A percentile compares a stretch with the other conserved stretches of the same genome.
Conservation (phyloP, 2,113 vertebrate species). For the Leucoraja erinaceus region DNA sequence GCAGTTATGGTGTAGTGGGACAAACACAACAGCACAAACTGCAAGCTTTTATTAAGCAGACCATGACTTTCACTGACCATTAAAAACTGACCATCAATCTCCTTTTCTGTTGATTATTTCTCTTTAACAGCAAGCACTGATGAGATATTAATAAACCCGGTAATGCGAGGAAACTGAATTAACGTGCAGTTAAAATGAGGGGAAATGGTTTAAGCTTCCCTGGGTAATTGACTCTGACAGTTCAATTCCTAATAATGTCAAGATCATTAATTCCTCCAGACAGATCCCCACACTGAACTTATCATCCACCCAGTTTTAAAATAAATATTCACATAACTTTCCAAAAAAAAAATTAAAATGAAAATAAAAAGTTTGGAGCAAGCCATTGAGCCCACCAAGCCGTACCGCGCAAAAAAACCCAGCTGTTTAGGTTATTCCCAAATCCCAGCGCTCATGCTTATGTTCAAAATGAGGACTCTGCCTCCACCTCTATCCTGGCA, state of each 20-base stretch:
- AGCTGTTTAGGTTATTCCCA: no score
- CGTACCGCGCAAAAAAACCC: no score
- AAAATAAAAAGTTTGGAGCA: no score
- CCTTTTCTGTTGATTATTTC: not conserved
- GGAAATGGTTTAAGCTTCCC: not conserved
- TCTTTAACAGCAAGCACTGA: not conserved
- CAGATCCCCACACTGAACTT: not conserved
- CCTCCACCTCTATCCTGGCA: no score
- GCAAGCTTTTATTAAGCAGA: not conserved
- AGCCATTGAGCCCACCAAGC: no score
- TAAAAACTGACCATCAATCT: conserved; percentile 17
- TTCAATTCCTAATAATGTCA: conserved; percentile 24
- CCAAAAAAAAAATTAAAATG: no score
- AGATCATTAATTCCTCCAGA: conserved; percentile 6
- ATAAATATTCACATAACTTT: not conserved
- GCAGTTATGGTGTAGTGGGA: not conserved
- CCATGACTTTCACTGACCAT: not conserved
- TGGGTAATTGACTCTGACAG: not conserved
- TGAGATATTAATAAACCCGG: conserved; percentile 1
- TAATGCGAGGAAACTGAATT: not conserved
- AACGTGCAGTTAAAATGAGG: conserved; percentile 24
- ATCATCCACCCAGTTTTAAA: not conserved
- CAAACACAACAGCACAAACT: not conserved
- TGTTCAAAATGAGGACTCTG: no score
- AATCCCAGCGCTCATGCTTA: no score